A percentile compares a stretch with the other conserved stretches of the same genome.
Evolutionary conservation across 2,113 vertebrate genomes (phyloP).

Genomic region (Delphinus delphis): DNA sequence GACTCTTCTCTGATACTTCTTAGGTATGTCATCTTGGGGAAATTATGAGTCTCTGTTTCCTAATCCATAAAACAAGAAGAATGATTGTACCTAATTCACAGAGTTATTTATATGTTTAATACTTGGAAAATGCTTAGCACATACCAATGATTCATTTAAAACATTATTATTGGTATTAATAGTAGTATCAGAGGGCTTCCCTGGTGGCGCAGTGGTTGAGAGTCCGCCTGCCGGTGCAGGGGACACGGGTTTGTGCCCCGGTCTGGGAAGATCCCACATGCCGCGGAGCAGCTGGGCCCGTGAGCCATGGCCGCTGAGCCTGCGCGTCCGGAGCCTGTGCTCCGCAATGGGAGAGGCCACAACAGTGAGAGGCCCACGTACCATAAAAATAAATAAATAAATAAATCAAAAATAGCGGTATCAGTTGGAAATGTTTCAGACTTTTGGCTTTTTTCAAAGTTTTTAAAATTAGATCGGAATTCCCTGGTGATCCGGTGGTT

Average conservation of each 20-base stretch:
- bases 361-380: too few species aligned
- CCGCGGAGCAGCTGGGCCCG: too few species aligned
- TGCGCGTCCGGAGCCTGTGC: too few species aligned
- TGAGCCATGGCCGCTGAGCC: too few species aligned
- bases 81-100: conserved; percentile 20
- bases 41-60: conserved; percentile 45
- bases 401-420: not conserved
- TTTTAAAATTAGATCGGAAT: not conserved
- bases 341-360: too few species aligned
- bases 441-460: not conserved
- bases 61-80: conserved; percentile 52
- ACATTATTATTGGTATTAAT: not conserved
- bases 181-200: not conserved
- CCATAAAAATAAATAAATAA: not conserved
- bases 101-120: conserved; percentile 4
- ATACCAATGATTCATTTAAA: not conserved
- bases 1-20: not conserved
- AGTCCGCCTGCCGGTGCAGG: too few species aligned
- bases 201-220: too few species aligned
- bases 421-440: not conserved
- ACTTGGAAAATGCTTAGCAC: conserved; percentile 13
- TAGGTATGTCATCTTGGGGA: not conserved
- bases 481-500: not conserved
- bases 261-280: too few species aligned
- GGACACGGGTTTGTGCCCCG: too few species aligned